Percentiles rank a stretch among this genome's conserved stretches.
phyloP scores from a whole-genome alignment of 1,140 invertebrate species.

The Euglossa dilemma region DNA sequence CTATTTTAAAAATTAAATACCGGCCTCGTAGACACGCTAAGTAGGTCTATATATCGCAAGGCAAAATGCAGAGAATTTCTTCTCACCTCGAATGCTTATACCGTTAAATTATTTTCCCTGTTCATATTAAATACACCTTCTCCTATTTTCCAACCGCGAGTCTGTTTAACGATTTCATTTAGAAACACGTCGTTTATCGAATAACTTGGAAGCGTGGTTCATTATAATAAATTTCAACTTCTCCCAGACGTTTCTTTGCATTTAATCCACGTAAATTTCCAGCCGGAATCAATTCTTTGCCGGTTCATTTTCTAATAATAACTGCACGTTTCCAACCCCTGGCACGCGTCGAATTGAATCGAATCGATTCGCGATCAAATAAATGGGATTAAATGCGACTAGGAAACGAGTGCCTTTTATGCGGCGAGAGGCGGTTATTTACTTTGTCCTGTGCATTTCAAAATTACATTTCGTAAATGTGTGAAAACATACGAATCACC shows the following conservation, averaged over 20 bases:
- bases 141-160: too few relatives aligned
- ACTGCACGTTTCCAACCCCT: background rate
- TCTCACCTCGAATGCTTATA: too few relatives aligned
- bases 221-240: background rate
- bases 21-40: too few relatives aligned
- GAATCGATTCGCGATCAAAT: background rate
- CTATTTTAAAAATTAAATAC: too few relatives aligned
- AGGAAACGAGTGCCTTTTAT: constrained; percentile 3
- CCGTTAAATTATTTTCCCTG: too few relatives aligned
- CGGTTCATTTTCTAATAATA: constrained; percentile 12
- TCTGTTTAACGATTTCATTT: too few relatives aligned
- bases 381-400: constrained; percentile 23
- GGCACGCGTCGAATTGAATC: constrained; percentile 17
- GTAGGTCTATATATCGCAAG: too few relatives aligned
- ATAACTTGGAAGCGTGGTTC: background rate
- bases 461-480: constrained; percentile 6
- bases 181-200: too few relatives aligned
- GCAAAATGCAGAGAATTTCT: too few relatives aligned
- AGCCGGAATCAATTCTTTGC: background rate
- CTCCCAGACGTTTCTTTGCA: background rate
- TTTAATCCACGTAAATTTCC: background rate
- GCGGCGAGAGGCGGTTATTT: background rate
- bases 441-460: constrained; percentile 11
- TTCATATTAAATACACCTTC: too few relatives aligned
- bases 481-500: background rate